Evolutionary conservation across 2,113 vertebrate genomes (phyloP).

Genomic region (Peromyscus maniculatus): DNA sequence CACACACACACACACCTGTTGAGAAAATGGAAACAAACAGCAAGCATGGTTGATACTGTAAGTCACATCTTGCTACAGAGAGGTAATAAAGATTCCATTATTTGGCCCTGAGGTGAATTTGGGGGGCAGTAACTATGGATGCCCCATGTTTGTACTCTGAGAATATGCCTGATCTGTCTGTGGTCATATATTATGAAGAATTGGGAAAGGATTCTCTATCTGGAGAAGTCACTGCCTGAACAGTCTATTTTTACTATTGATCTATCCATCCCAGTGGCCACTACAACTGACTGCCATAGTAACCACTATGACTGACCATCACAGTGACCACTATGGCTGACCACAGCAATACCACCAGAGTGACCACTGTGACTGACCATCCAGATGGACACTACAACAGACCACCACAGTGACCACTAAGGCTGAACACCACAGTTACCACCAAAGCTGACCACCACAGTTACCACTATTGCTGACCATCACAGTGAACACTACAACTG

Average conservation of each 20-base stretch:
- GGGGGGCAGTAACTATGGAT: neutral
- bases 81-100: too few relatives aligned
- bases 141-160: neutral
- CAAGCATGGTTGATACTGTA: neutral
- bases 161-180: neutral
- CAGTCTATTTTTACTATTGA: conserved; percentile 8
- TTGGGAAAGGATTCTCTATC: neutral
- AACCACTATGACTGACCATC: neutral
- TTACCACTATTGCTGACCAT: neutral
- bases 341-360: neutral
- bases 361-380: neutral
- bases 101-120: neutral
- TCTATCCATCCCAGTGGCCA: neutral
- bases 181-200: neutral
- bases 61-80: neutral
- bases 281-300: neutral
- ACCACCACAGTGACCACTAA: neutral
- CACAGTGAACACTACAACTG: neutral
- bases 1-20: neutral
- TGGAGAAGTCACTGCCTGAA: neutral
- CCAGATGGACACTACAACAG: neutral
- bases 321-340: neutral
- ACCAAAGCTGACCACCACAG: neutral
- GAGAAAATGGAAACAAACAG: neutral
- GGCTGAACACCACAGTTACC: neutral